Evolutionary conservation across 2,888 invertebrate species (phyloP).

Genomic region (Drosophila maculinotata): DNA sequence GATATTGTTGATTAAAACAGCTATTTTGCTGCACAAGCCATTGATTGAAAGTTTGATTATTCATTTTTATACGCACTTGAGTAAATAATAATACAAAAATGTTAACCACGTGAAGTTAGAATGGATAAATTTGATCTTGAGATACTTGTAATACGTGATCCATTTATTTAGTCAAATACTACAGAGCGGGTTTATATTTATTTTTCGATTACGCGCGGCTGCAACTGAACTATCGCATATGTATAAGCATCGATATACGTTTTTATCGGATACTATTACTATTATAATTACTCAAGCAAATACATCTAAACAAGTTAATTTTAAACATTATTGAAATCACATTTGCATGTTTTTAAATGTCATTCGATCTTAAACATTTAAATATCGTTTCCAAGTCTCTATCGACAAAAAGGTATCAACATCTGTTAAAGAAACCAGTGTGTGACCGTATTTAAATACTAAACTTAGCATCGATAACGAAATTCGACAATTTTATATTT

Average conservation of each 20-base stretch:
- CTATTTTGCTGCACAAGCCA: neutral
- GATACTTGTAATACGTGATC: too few species aligned
- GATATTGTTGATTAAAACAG: neutral
- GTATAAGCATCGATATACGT: constrained; percentile 8
- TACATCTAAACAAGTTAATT: too few species aligned
- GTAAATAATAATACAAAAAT: neutral
- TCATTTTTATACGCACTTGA: neutral
- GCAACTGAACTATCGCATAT: neutral
- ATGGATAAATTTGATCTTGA: too few species aligned
- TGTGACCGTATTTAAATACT: constrained; percentile 41
- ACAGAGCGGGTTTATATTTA: too few species aligned
- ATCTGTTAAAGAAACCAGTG: constrained; percentile 22
- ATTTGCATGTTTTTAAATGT: too few species aligned
- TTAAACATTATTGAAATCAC: too few species aligned
- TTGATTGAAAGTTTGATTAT: neutral
- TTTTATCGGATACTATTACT: neutral
- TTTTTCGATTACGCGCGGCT: constrained; percentile 1
- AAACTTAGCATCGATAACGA: constrained; percentile 37
- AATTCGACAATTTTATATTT: constrained; percentile 20
- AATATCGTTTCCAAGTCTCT: constrained; percentile 2
- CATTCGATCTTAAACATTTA: neutral
- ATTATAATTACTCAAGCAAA: too few species aligned
- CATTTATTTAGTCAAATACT: too few species aligned
- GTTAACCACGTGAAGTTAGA: too few species aligned
- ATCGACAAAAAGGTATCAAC: constrained; percentile 9